phyloP scores from a whole-genome alignment of 53 echinoderm and acorn worm genomes.

The Temnopleurus reevesii region DNA sequence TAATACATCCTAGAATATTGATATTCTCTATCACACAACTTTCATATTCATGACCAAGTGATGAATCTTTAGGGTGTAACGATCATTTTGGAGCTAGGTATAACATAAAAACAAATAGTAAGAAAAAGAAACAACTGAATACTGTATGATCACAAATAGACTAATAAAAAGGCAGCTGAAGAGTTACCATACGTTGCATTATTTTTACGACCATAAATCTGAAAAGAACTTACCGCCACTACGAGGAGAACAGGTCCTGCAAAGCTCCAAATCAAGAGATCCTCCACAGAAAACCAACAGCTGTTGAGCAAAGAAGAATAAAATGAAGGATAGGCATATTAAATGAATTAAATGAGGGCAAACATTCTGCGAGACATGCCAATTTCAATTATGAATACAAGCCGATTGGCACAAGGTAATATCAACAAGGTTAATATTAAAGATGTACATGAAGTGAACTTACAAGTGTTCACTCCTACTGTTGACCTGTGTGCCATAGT shows the following conservation, averaged over 20 bases:
- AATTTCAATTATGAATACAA: too few relatives aligned
- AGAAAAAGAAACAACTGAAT: too few relatives aligned
- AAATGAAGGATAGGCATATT: not conserved
- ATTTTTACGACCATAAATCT: too few relatives aligned
- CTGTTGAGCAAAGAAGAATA: slow-evolving; percentile 51
- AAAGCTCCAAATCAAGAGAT: slow-evolving; percentile 97
- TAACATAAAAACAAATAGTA: too few relatives aligned
- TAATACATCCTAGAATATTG: too few relatives aligned
- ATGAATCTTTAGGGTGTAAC: too few relatives aligned
- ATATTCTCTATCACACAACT: too few relatives aligned
- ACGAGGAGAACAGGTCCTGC: slow-evolving; percentile 93
- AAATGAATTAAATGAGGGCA: not conserved
- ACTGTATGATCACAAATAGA: too few relatives aligned
- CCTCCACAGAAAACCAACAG: slow-evolving; percentile 91
- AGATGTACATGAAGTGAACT: slow-evolving; percentile 51
- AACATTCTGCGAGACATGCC: too few relatives aligned
- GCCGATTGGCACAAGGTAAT: not conserved
- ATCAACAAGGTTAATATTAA: not conserved
- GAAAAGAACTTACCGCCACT: slow-evolving; percentile 85
- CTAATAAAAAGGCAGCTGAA: not conserved
- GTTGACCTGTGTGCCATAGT: slow-evolving; percentile 85
- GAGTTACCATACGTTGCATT: too few relatives aligned
- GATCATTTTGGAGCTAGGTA: too few relatives aligned
- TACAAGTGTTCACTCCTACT: slow-evolving; percentile 87
- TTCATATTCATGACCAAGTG: too few relatives aligned